phyloP scores from a whole-genome alignment of 1,140 invertebrate genomes.

The Lepidurus arcticus region DNA sequence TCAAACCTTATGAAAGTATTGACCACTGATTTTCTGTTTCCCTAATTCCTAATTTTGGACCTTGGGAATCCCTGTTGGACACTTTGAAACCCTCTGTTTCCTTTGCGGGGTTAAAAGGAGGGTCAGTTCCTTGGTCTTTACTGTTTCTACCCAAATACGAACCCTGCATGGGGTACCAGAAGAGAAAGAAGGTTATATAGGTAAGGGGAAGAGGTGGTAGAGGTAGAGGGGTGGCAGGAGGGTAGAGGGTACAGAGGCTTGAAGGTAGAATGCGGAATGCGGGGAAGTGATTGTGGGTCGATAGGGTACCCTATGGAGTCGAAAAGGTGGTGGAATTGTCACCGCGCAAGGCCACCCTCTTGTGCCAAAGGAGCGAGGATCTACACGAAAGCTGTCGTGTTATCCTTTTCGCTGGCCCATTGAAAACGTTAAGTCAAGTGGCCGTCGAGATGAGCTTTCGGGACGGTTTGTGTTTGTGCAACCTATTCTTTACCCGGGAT shows the following conservation, averaged over 20 bases:
- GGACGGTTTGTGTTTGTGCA: not conserved
- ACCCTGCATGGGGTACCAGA: too few species aligned
- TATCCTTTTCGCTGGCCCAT: not conserved
- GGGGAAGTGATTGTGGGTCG: slow-evolving; percentile 1
- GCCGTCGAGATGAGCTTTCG: not conserved
- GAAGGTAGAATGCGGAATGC: not conserved
- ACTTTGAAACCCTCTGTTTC: too few species aligned
- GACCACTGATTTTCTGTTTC: too few species aligned
- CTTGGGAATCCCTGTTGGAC: too few species aligned
- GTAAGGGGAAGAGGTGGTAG: too few species aligned
- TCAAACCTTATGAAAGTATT: too few species aligned
- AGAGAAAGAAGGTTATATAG: too few species aligned
- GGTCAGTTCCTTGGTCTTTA: too few species aligned
- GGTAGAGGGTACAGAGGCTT: not conserved
- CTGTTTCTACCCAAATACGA: too few species aligned
- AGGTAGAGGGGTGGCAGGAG: too few species aligned
- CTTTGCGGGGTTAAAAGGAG: too few species aligned
- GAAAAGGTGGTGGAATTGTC: slow-evolving; percentile 19
- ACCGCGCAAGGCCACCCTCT: not conserved
- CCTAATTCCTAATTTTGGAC: not conserved
- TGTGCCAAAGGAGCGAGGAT: not conserved
- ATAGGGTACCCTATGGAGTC: slow-evolving; percentile 1
- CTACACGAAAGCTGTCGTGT: not conserved
- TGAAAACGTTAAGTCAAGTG: slow-evolving; percentile 6
- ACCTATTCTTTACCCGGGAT: not conserved